Percentiles rank a stretch among this genome's conserved stretches.
Conservation (phyloP, 2,888 invertebrate genomes). For the Druceiella hillmani region DNA sequence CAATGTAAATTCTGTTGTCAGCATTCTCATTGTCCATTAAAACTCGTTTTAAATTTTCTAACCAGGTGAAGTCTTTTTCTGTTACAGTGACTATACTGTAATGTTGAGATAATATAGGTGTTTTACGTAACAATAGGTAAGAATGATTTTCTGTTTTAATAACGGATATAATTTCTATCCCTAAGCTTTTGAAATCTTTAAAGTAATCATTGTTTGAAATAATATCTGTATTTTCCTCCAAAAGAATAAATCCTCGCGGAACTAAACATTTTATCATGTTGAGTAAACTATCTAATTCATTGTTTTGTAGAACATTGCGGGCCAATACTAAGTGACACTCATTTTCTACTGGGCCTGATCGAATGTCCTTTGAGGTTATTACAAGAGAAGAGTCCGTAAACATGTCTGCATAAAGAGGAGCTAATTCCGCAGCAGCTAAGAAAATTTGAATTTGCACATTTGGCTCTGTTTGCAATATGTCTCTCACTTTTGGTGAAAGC, state of each 20-base stretch:
- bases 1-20: no score
- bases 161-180: conserved; percentile 53
- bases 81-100: conserved; percentile 54
- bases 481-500: conserved; percentile 47
- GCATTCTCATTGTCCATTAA: no score
- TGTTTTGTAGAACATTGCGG: conserved; percentile 51
- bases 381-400: conserved; percentile 55
- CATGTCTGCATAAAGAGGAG: conserved; percentile 40
- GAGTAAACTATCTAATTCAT: conserved; percentile 38
- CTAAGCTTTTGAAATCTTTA: conserved; percentile 32
- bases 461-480: conserved; percentile 61
- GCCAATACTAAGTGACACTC: conserved; percentile 57
- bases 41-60: conserved; percentile 65
- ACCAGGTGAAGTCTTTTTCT: conserved; percentile 65
- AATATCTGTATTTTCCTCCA: conserved; percentile 49
- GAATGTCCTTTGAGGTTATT: conserved; percentile 51
- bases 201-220: conserved; percentile 32
- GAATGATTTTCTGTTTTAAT: conserved; percentile 54
- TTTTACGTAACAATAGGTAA: conserved; percentile 57
- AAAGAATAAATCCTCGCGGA: conserved; percentile 60
- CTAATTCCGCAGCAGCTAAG: conserved; percentile 42
- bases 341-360: conserved; percentile 50
- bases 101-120: conserved; percentile 30
- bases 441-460: conserved; percentile 54
- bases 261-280: conserved; percentile 54